Evolutionary conservation across 2,797 vertebrate species (phyloP).

Genomic region (Neosilurus hyrtlii): DNA sequence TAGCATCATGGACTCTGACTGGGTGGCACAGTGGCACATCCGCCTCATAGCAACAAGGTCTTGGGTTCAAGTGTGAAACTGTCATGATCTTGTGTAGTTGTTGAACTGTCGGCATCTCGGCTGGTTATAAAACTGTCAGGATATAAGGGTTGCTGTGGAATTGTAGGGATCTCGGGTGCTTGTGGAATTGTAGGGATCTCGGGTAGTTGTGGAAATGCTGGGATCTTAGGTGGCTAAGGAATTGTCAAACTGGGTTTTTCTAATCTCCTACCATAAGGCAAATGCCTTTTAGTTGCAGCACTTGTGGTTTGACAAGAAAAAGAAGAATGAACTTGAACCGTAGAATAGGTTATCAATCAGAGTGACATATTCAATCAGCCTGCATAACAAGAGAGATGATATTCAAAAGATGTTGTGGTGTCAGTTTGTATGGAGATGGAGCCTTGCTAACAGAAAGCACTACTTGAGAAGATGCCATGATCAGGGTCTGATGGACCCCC

Average conservation of each 20-base stretch:
- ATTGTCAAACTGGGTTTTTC: neutral
- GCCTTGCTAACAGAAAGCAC: neutral
- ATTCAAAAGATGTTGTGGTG: neutral
- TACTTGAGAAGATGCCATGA: neutral
- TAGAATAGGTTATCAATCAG: neutral
- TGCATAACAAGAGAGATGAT: neutral
- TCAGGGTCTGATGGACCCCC: slow-evolving; percentile 43
- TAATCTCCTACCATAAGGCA: neutral
- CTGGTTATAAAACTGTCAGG: too few relatives aligned
- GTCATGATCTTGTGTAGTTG: too few relatives aligned
- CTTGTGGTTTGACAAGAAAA: neutral
- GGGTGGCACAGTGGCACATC: too few relatives aligned
- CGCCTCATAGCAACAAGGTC: too few relatives aligned
- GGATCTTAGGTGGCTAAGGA: too few relatives aligned
- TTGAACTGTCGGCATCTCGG: too few relatives aligned
- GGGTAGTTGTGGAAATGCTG: too few relatives aligned
- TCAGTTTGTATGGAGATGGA: neutral
- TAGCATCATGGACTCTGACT: neutral
- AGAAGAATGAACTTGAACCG: neutral
- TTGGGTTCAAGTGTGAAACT: too few relatives aligned
- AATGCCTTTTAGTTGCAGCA: neutral
- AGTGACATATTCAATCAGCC: neutral
- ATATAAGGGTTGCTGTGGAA: neutral
- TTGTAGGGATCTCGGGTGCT: neutral
- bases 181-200: neutral